Evolutionary conservation across 2,113 vertebrate species (phyloP).

Genomic region (Setophaga kirtlandii): DNA sequence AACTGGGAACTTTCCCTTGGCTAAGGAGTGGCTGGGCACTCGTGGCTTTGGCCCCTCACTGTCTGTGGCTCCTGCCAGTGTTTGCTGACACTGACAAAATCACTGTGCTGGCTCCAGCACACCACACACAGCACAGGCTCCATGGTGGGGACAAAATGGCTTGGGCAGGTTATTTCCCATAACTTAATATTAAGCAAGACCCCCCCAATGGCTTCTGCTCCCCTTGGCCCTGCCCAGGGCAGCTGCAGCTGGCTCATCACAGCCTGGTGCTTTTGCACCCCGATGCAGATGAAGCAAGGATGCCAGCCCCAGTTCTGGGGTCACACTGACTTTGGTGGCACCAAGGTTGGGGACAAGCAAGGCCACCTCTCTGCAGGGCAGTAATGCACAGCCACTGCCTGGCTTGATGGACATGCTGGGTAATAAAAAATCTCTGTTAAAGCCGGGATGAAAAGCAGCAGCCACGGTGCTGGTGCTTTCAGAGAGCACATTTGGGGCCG

Average conservation of each 20-base stretch:
- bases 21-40: background rate
- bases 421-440: conserved; percentile 52
- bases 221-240: background rate
- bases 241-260: background rate
- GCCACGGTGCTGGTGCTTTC: background rate
- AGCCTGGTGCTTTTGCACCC: rapidly evolving
- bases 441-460: conserved; percentile 32
- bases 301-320: rapidly evolving
- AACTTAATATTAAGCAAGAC: background rate
- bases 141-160: rapidly evolving
- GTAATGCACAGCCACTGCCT: background rate
- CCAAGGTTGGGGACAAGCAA: background rate
- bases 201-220: rapidly evolving
- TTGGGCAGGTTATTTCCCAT: background rate
- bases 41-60: background rate
- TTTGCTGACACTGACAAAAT: rapidly evolving
- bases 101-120: background rate
- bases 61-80: background rate
- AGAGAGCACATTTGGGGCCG: conserved; percentile 48
- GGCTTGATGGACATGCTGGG: conserved; percentile 43
- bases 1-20: background rate
- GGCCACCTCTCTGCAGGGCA: background rate
- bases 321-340: background rate
- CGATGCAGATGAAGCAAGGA: rapidly evolving
- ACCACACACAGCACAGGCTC: rapidly evolving